phyloP scores from a whole-genome alignment of 2,797 vertebrate species.

The Trichosurus vulpecula region DNA sequence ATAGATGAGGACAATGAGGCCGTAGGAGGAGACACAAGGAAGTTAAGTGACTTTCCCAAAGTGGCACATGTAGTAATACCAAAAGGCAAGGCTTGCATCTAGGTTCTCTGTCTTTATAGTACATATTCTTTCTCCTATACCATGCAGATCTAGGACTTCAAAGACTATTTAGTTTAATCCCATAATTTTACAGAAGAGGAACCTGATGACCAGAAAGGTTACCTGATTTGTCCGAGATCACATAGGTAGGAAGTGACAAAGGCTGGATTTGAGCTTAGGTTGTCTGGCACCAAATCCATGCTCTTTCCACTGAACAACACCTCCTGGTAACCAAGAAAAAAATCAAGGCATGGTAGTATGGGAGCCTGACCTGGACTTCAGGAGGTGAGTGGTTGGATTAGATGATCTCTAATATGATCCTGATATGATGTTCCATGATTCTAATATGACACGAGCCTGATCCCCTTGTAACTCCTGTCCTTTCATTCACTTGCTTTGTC shows the following conservation, averaged over 20 bases:
- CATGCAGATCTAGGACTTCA: not conserved
- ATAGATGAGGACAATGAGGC: not conserved
- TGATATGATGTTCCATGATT: not conserved
- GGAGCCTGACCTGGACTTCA: not conserved
- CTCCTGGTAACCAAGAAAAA: not conserved
- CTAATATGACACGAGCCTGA: not conserved
- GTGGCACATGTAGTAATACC: fast-evolving
- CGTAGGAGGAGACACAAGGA: not conserved
- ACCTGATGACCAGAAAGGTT: not conserved
- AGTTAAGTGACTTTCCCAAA: not conserved
- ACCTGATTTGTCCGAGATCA: not conserved
- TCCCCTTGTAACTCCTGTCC: not conserved
- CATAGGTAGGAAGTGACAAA: not conserved
- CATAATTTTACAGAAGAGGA: not conserved
- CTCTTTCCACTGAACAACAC: not conserved
- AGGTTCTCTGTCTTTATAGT: not conserved
- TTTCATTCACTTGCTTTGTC: not conserved
- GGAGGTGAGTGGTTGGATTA: not conserved
- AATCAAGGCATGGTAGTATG: not conserved
- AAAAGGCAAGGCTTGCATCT: not conserved
- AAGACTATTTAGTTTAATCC: not conserved
- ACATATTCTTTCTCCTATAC: not conserved
- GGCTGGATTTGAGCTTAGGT: not conserved
- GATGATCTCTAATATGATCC: not conserved
- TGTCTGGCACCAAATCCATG: not conserved